Evolutionary conservation across 2,888 invertebrate species (phyloP).

Genomic region (Netelia fuscicornis): DNA sequence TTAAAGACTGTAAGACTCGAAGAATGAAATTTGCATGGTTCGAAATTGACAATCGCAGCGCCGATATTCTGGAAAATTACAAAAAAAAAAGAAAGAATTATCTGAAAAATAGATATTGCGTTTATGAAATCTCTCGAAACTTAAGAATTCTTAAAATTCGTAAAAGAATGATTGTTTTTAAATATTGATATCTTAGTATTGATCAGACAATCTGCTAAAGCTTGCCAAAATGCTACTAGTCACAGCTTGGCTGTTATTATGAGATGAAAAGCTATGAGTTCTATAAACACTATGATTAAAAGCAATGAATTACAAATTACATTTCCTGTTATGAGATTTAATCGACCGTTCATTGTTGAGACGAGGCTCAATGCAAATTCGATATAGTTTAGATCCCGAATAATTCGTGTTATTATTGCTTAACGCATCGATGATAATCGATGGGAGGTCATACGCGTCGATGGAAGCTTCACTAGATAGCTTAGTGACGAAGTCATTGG

Average conservation of each 20-base stretch:
- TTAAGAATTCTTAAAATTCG: too few relatives aligned
- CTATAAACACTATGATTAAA: neutral
- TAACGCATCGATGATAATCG: slow-evolving; percentile 28
- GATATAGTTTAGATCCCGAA: slow-evolving; percentile 13
- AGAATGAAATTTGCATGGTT: neutral
- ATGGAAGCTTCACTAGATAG: slow-evolving; percentile 34
- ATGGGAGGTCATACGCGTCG: slow-evolving; percentile 30
- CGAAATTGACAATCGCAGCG: neutral
- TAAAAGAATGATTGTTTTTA: too few relatives aligned
- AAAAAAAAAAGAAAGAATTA: neutral
- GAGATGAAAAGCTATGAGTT: too few relatives aligned
- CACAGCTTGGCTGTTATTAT: too few relatives aligned
- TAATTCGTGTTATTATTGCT: slow-evolving; percentile 29
- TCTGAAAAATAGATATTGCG: neutral
- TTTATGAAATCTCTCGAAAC: too few relatives aligned
- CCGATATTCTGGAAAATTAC: neutral
- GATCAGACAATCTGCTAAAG: too few relatives aligned
- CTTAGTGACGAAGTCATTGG: slow-evolving; percentile 55
- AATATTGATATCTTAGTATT: too few relatives aligned
- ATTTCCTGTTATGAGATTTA: neutral
- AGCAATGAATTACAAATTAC: neutral
- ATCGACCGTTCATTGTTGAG: neutral
- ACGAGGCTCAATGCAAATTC: neutral
- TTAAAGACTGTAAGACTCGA: slow-evolving; percentile 16
- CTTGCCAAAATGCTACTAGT: too few relatives aligned